A percentile compares a stretch with the other conserved stretches of the same genome.
Conservation (phyloP, 2,797 vertebrate genomes). For the Pterois miles region DNA sequence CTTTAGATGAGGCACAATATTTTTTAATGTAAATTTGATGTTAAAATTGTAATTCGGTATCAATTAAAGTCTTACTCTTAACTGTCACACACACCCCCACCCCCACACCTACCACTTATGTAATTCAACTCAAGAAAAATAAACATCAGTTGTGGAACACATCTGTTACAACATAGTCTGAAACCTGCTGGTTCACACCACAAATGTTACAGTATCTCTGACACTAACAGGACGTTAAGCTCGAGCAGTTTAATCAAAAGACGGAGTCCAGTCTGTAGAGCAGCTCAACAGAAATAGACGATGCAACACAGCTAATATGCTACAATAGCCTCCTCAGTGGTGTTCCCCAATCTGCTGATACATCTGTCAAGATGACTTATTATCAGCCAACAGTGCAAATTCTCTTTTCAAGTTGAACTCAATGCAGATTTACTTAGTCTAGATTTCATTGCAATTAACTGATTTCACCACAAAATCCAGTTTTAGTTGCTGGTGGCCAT, state of each 20-base stretch:
- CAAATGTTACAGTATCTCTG: not conserved
- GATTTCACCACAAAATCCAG: not conserved
- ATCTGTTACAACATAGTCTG: not conserved
- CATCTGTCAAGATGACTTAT: not conserved
- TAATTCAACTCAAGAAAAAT: not conserved
- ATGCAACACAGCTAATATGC: not conserved
- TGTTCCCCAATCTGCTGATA: not conserved
- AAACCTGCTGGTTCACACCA: not conserved
- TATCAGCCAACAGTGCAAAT: not conserved
- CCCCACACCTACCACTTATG: no score
- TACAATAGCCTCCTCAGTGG: not conserved
- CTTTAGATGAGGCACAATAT: constrained; percentile 28
- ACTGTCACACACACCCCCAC: no score
- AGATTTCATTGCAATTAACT: not conserved
- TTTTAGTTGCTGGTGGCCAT: constrained; percentile 8
- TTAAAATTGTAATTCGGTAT: constrained; percentile 14
- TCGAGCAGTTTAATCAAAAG: no score
- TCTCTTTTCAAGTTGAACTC: no score
- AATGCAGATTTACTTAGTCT: no score
- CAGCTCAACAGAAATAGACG: not conserved
- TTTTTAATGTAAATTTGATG: constrained; percentile 22
- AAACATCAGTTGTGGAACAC: not conserved
- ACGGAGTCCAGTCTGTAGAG: no score
- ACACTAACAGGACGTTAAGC: not conserved
- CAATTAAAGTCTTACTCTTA: not conserved